Conservation (phyloP, 23 tunicate genomes). For the Trididemnum nubilum region DNA sequence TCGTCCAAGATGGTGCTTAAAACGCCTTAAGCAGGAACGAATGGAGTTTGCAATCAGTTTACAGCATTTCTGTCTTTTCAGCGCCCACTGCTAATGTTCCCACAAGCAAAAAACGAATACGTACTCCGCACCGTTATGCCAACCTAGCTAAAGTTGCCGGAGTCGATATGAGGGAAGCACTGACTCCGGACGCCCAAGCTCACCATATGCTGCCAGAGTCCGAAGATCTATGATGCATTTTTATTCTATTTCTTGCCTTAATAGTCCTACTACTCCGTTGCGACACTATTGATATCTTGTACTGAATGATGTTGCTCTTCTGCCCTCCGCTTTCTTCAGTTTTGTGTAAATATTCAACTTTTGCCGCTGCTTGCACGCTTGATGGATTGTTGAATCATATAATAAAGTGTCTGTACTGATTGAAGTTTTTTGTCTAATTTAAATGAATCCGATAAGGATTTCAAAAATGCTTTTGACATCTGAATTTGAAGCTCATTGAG, state of each 20-base stretch:
- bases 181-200: slow-evolving; percentile 66
- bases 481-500: too few relatives aligned
- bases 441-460: too few relatives aligned
- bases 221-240: slow-evolving; percentile 57
- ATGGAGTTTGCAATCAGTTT: too few relatives aligned
- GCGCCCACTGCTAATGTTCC: slow-evolving; percentile 60
- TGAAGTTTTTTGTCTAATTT: too few relatives aligned
- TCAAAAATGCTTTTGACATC: too few relatives aligned
- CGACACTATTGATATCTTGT: too few relatives aligned
- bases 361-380: not conserved
- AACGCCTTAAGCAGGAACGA: too few relatives aligned
- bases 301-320: too few relatives aligned
- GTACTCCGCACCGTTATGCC: slow-evolving; percentile 92
- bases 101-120: slow-evolving; percentile 58
- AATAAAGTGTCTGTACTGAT: not conserved
- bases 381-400: not conserved
- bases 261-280: too few relatives aligned
- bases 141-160: slow-evolving; percentile 94
- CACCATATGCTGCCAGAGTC: slow-evolving; percentile 81
- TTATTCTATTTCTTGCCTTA: not conserved
- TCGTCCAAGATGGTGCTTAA: too few relatives aligned
- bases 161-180: slow-evolving; percentile 89
- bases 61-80: slow-evolving; percentile 31
- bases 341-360: too few relatives aligned
- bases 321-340: too few relatives aligned